Percentiles rank a stretch among this genome's conserved stretches.
phyloP scores from a whole-genome alignment of 2,113 vertebrate genomes.

The Lepus americanus region DNA sequence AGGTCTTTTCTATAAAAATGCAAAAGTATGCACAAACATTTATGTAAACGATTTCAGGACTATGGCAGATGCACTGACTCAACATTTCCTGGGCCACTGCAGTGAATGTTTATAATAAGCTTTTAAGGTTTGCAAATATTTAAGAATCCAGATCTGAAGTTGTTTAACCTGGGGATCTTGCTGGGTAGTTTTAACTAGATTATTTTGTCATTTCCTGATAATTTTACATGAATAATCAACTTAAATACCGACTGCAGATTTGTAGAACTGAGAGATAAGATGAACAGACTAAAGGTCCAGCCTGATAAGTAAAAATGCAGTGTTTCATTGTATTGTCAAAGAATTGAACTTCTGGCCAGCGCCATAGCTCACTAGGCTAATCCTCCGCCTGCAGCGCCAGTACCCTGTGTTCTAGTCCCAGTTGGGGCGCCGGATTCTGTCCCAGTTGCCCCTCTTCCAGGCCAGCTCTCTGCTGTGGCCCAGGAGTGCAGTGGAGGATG shows the following conservation, averaged over 20 bases:
- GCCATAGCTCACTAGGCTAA: no score
- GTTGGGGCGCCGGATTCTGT: no score
- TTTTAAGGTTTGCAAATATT: background rate
- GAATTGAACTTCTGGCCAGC: background rate
- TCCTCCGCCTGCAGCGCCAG: no score
- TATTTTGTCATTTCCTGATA: background rate
- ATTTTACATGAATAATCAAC: background rate
- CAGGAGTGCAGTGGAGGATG: no score
- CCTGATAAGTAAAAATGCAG: constrained; percentile 2
- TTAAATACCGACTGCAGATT: background rate
- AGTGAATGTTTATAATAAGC: background rate
- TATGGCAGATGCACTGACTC: background rate
- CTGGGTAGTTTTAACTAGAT: background rate
- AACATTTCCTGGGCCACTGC: background rate
- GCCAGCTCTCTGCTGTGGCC: no score
- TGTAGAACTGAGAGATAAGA: background rate
- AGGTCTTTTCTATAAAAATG: background rate
- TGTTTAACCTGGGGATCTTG: background rate
- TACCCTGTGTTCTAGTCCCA: no score
- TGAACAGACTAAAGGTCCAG: background rate
- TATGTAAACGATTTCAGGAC: background rate
- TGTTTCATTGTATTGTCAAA: constrained; percentile 7
- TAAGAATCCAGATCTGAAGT: background rate
- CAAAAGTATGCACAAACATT: background rate
- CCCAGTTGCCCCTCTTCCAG: no score